Percentiles rank a stretch among this genome's conserved stretches.
Conservation (phyloP, 2,888 invertebrate species). For the Scotopteryx bipunctaria region DNA sequence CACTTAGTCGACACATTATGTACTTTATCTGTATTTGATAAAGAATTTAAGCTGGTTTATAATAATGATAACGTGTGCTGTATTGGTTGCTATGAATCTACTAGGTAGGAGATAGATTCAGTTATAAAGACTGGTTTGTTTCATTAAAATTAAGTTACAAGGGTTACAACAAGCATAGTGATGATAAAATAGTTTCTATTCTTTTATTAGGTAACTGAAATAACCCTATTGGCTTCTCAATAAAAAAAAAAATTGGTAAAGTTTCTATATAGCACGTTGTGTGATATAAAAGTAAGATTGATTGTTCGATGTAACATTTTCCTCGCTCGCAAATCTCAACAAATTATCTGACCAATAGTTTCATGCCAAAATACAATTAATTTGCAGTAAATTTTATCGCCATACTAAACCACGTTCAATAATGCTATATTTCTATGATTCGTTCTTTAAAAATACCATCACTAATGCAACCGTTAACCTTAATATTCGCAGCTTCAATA, state of each 20-base stretch:
- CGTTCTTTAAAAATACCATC: slow-evolving; percentile 10
- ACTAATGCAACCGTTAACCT: slow-evolving; percentile 7
- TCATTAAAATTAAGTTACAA: no score
- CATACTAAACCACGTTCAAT: slow-evolving; percentile 23
- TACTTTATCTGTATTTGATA: slow-evolving; percentile 20
- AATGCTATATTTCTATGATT: slow-evolving; percentile 9
- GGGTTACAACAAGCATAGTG: no score
- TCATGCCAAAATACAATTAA: slow-evolving; percentile 28
- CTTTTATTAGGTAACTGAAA: no score
- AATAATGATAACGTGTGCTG: slow-evolving; percentile 1
- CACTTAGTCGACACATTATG: slow-evolving; percentile 26
- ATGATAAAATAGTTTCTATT: no score
- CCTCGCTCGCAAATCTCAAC: neutral
- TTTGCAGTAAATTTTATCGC: slow-evolving; percentile 31
- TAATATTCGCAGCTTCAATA: slow-evolving; percentile 1
- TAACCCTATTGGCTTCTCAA: no score
- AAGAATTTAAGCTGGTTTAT: slow-evolving; percentile 10
- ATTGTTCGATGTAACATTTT: neutral
- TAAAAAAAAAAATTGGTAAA: no score
- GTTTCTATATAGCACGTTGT: no score
- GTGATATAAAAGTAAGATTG: no score
- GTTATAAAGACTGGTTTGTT: no score
- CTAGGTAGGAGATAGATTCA: no score
- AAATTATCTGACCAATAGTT: slow-evolving; percentile 1
- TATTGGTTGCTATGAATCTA: neutral